These are phyloP conservation scores for Monomorium pharaonis DNA, from an alignment of 1,140 invertebrate species.

Conservation along the genomic window DNA sequence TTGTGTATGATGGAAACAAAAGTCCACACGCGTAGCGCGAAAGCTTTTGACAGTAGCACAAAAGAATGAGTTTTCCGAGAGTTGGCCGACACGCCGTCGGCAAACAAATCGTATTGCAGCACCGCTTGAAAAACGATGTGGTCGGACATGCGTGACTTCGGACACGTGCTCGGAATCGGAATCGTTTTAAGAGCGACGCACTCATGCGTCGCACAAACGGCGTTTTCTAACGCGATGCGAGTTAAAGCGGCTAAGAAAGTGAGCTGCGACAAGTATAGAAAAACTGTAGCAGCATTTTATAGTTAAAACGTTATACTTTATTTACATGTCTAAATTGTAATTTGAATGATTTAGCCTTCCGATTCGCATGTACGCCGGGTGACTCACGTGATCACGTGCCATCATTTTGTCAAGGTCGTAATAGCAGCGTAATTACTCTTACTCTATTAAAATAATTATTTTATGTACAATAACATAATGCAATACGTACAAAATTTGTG, in stretches of 20 bases:
- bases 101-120: slow-evolving; percentile 17
- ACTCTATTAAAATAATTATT: too few relatives aligned
- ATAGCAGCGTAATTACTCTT: not conserved
- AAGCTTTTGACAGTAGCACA: too few relatives aligned
- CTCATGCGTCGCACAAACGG: not conserved
- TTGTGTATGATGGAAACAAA: too few relatives aligned
- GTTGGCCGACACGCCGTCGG: not conserved
- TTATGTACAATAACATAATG: too few relatives aligned
- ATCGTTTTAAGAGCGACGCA: slow-evolving; percentile 23
- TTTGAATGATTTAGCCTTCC: not conserved
- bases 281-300: not conserved
- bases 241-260: not conserved
- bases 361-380: not conserved
- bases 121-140: not conserved
- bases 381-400: not conserved
- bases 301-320: not conserved
- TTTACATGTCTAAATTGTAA: not conserved
- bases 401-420: slow-evolving; percentile 18
- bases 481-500: too few relatives aligned
- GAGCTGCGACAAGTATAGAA: not conserved
- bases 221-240: slow-evolving; percentile 13
- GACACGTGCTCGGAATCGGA: slow-evolving; percentile 24
- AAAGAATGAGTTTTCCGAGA: not conserved
- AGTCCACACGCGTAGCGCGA: not conserved
- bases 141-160: slow-evolving; percentile 26